Evolutionary conservation across 1,140 invertebrate genomes (phyloP), one percentile per base, ranked within the genome.

Genomic region (Hestina assimilis): DNA sequence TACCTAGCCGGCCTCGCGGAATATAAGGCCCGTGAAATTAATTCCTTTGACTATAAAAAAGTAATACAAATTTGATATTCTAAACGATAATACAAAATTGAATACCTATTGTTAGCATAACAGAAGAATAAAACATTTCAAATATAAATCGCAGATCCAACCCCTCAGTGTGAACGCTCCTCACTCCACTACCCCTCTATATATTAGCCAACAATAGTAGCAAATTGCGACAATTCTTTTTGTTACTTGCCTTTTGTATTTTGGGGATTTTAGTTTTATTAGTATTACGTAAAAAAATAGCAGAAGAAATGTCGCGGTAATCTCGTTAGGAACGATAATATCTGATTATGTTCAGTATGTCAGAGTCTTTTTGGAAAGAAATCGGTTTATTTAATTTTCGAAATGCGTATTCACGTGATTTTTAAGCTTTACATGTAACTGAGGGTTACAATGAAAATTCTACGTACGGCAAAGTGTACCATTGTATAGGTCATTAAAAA

Each of bases 201-300:
- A 38, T 17, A 38, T 38, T 38, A 38, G 15, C 15, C 15, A 41
- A 46, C 46, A 59, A 51, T 59, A 43, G 41, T 45, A 50, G 46
- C 29, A 45, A 58, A 45, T 58, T 51, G 56, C 23, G 40, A 31
- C 35, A 9, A 48, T 14, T 48, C 52, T 41, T 31, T 58, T 58
- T 58, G 9, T 38, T 38, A 9, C 15, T 26, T 3, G 4, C 12
- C 46, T 28, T 58, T 58, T 58, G 55, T 58, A 24, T 43, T 58
- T 56, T 56, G 12, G 21, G 38, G 45, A 48, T 48, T 48, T 45
- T 21, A 23, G 8, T 50, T 50, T 50, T 50, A 50, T 50, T 58
- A 24, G 45, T 38, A 35, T 35, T 42, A 42, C 5, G 26, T 35
- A 48, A 57, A 48, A 56, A 58, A 50, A 43, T 43, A 3, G n/a